phyloP scores from a whole-genome alignment of 2,113 vertebrate genomes.

The Scomber colias region DNA sequence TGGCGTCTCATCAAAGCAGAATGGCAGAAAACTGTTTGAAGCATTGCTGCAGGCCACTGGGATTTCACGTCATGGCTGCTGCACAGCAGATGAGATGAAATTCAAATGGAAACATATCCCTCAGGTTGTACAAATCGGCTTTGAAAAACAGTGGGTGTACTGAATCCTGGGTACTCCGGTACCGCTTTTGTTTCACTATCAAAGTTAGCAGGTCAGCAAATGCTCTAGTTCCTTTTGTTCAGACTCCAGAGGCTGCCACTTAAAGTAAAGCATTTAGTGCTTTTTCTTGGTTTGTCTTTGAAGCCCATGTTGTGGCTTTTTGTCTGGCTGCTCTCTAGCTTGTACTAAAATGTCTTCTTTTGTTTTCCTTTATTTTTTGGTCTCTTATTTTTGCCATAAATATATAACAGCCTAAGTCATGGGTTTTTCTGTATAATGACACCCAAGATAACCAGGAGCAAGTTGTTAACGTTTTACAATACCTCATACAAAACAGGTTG shows the following conservation, averaged over 20 bases:
- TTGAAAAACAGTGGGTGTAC: slow-evolving; percentile 31
- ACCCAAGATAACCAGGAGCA: not conserved
- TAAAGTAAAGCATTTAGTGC: not conserved
- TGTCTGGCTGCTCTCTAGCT: not conserved
- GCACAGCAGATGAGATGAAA: slow-evolving; percentile 44
- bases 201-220: not conserved
- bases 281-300: not conserved
- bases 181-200: not conserved
- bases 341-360: not conserved
- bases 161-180: not conserved
- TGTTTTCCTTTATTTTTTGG: not conserved
- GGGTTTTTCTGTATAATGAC: not conserved
- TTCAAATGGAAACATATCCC: slow-evolving; percentile 38
- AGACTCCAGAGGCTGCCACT: not conserved
- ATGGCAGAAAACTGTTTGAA: slow-evolving; percentile 7
- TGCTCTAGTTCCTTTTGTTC: not conserved
- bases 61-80: slow-evolving; percentile 40
- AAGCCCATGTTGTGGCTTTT: not conserved
- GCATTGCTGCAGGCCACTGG: slow-evolving; percentile 33
- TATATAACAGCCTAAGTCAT: not conserved
- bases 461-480: slow-evolving; percentile 9
- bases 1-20: slow-evolving; percentile 36
- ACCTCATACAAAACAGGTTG: not conserved
- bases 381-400: not conserved
- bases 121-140: slow-evolving; percentile 39